A percentile compares a stretch with the other conserved stretches of the same genome.
Evolutionary conservation across 1,140 invertebrate species (phyloP).

Genomic region (Drosophila guanche): DNA sequence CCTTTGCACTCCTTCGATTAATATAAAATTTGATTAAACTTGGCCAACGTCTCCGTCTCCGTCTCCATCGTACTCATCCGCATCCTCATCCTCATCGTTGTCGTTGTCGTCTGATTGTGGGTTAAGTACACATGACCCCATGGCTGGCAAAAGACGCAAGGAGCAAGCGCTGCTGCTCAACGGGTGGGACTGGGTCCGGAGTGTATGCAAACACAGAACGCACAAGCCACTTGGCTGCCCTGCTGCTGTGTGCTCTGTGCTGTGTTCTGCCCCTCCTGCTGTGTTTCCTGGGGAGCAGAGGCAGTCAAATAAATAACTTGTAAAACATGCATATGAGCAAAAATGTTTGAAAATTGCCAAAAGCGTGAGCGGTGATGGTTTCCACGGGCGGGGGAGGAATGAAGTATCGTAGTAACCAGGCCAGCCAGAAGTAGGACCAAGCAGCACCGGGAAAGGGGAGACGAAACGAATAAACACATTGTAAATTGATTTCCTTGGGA

Average conservation of each 20-base stretch:
- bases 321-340: constrained; percentile 82
- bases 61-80: background rate
- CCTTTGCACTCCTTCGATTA: constrained; percentile 80
- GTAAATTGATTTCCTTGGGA: constrained; percentile 82
- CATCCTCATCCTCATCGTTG: too few species aligned
- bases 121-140: constrained; percentile 78
- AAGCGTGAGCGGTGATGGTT: constrained; percentile 22
- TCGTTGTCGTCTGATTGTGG: constrained; percentile 49
- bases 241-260: constrained; percentile 18
- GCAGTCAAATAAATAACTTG: constrained; percentile 81
- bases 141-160: constrained; percentile 51
- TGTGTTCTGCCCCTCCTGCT: constrained; percentile 1
- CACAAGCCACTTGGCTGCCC: constrained; percentile 42
- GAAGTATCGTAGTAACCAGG: constrained; percentile 61
- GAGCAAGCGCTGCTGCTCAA: constrained; percentile 26
- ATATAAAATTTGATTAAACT: constrained; percentile 82
- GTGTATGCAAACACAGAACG: constrained; percentile 50
- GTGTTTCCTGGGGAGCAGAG: constrained; percentile 25
- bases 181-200: constrained; percentile 23
- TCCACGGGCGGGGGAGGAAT: background rate
- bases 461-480: constrained; percentile 82
- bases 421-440: constrained; percentile 34
- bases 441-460: constrained; percentile 35
- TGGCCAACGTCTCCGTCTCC: constrained; percentile 54
- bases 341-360: constrained; percentile 80